Evolutionary conservation across 2,113 vertebrate genomes (phyloP), one percentile per base, ranked within the genome.

Genomic region (Rhinoderma darwinii): DNA sequence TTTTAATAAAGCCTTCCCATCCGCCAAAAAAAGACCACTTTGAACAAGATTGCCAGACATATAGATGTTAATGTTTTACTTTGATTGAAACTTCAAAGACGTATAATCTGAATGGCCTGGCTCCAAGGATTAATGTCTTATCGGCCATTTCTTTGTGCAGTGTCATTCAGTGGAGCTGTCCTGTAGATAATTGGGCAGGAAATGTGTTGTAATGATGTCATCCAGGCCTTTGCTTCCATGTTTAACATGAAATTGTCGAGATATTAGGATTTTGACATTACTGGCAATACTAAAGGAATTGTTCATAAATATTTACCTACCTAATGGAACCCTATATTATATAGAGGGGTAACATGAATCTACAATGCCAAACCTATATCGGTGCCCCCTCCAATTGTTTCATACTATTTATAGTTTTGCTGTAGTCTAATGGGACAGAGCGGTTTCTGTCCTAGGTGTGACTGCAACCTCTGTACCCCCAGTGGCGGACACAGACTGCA

Each of bases 71-170:
- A 91, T 90, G 87, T 84, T 22, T 2, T 4, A 87, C 87, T 27
- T 84, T 82, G 86, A 86, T 37, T 90, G 75, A 4, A 0, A 83
- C 90, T 92, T 93, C 92, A 93, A 93, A 94, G 90, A 27, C 56
- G 8, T 0, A 50, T 80, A 87, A 51, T 88, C 76, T 83, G 32
- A 85, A 39, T 66, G 88, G 63, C 15, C 61, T 39, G 82, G 77
- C 89, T 88, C 15, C 35, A 84, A 77, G 47, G 72, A 86, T 85
- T 83, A 68, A 76, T 81, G 3, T 86, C 22, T 91, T 89, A 91
- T 91, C 88, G 84, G 43, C 79, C 15, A 39, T 30, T 18, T 35
- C 81, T 72, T 74, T 75, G 80, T 83, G 50, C 87, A 87, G 47
- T 89, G 82, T 73, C 47, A 9, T 88, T 90, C 78, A 86, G 56